phyloP scores from a whole-genome alignment of 2,113 vertebrate species.

The Noctilio leporinus region DNA sequence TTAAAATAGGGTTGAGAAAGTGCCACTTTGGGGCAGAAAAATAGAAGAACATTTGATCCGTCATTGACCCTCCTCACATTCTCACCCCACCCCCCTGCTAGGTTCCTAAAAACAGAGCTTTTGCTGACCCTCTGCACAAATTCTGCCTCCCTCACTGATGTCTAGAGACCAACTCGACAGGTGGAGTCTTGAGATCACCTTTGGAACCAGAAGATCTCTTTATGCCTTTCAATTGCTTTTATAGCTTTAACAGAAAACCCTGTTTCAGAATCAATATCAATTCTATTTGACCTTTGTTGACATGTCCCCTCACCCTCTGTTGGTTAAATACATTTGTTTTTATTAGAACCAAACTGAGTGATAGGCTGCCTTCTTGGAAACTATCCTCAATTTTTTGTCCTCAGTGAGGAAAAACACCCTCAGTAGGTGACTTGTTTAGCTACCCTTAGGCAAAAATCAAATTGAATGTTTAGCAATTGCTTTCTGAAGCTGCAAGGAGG shows the following conservation, averaged over 20 bases:
- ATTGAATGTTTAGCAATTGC: constrained; percentile 63
- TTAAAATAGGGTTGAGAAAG: not conserved
- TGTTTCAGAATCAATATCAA: not conserved
- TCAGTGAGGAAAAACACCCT: constrained; percentile 61
- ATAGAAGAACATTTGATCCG: not conserved
- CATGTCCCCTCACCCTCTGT: not conserved
- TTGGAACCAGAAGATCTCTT: not conserved
- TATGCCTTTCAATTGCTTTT: not conserved
- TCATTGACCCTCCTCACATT: not conserved
- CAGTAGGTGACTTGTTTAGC: constrained; percentile 60
- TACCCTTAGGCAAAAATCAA: constrained; percentile 61
- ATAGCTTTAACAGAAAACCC: not conserved
- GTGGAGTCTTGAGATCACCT: not conserved
- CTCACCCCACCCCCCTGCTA: not conserved
- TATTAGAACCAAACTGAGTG: not conserved
- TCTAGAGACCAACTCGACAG: not conserved
- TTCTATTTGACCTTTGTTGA: not conserved
- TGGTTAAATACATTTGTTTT: constrained; percentile 21
- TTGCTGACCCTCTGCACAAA: not conserved
- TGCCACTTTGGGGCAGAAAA: not conserved
- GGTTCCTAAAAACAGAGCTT: not conserved
- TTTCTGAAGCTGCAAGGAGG: not conserved
- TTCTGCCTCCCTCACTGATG: not conserved
- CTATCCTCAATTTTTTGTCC: not conserved
- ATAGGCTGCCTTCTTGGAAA: constrained; percentile 32